Evolutionary conservation across 2,797 vertebrate species (phyloP), one percentile per base, ranked within the genome.

Genomic region (Petrocephalus sullivani): DNA sequence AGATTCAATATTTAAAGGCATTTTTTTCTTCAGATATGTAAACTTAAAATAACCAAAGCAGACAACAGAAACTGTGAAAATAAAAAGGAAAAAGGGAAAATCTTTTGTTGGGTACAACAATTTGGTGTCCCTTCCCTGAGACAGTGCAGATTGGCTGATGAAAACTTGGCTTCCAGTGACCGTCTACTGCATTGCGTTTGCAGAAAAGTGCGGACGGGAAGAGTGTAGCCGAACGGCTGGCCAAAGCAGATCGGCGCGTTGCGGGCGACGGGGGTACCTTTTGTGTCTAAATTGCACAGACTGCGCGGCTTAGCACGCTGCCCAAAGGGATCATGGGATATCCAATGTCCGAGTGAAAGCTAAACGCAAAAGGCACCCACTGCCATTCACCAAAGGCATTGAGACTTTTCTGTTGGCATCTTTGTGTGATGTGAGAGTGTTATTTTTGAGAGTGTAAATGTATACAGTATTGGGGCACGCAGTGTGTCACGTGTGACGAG

Each of bases 1-100:
- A 19, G 19, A 37, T 28, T 67, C 60, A 51, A 67, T 67, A 87
- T 87, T 87, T 86, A 57, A 86, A 85, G 83, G 14, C 51, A 56
- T 85, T 57, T 54, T 85, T 85, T 53, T 58, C 37, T 58, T 46
- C 57, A 86, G 85, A 86, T 86, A 86, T 60, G 54, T 86, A 61
- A 86, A 86, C 85, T 86, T 86, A 86, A 86, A 84, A 84, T 84
- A 84, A 60, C 85, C 54, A 33, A 87, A 78, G 67, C 61, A 78
- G 41, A 87, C 41, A 81, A 49, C 87, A 54, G 67, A 64, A 87
- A 75, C 64, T 75, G 87, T 86, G 85, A 86, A 58, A 86, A 86
- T 41, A 19, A 58, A 86, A 83, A 51, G 37, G 37, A 53, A 33
- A 84, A 56, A 33, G 51, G 82, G 82, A 84, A 84, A 84, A 23